Percentiles rank a stretch among this genome's conserved stretches.
Evolutionary conservation across 2,113 vertebrate genomes (phyloP).

Genomic region (Ibidorhyncha struthersii): DNA sequence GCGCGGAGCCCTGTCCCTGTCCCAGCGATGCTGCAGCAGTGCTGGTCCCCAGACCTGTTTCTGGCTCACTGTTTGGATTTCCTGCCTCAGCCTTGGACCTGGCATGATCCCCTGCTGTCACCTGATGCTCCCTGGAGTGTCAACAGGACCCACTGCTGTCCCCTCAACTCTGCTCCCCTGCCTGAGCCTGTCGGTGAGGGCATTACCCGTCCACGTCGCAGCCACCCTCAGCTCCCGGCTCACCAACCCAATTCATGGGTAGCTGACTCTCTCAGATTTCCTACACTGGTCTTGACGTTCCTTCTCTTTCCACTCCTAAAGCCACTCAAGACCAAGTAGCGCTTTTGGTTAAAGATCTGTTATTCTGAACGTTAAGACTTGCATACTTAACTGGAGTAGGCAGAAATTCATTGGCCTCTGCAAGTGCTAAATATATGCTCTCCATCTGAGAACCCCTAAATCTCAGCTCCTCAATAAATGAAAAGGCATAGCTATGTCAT

Average conservation of each 20-base stretch:
- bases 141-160: background rate
- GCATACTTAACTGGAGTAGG: background rate
- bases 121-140: background rate
- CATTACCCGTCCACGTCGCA: background rate
- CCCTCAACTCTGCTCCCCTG: background rate
- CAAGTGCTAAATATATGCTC: background rate
- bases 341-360: background rate
- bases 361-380: background rate
- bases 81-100: background rate
- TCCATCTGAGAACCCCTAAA: background rate
- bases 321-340: background rate
- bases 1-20: background rate
- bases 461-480: background rate
- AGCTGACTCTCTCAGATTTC: background rate
- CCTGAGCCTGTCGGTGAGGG: background rate
- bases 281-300: background rate
- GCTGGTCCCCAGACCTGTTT: background rate
- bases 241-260: accelerated
- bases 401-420: background rate
- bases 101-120: background rate
- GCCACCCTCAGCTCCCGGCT: background rate
- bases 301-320: background rate
- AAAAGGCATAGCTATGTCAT: background rate
- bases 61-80: background rate
- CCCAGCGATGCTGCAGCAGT: background rate